phyloP scores from a whole-genome alignment of 2,888 invertebrate species.

The Erebia palarica region DNA sequence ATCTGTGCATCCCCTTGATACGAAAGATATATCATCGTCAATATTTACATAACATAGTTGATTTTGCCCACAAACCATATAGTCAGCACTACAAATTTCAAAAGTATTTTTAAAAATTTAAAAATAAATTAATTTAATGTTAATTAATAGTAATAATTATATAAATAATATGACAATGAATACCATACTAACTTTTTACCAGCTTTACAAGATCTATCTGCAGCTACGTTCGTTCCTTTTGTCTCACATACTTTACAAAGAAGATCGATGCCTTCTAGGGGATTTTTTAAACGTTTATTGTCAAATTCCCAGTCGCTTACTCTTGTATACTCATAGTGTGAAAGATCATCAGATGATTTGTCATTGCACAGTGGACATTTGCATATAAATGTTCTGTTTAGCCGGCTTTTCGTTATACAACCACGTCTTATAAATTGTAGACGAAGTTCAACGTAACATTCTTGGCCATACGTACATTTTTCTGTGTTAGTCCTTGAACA shows the following conservation, averaged over 20 bases:
- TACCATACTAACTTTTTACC: slow-evolving; percentile 55
- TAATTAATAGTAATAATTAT: too few species aligned
- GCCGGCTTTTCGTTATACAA: slow-evolving; percentile 52
- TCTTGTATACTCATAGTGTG: slow-evolving; percentile 57
- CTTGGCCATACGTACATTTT: slow-evolving; percentile 52
- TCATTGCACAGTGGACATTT: slow-evolving; percentile 71
- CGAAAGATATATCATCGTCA: slow-evolving; percentile 50
- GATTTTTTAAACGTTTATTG: slow-evolving; percentile 54
- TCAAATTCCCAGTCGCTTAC: slow-evolving; percentile 64
- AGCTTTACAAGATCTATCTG: slow-evolving; percentile 53
- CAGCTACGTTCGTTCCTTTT: slow-evolving; percentile 48
- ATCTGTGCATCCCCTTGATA: slow-evolving; percentile 61
- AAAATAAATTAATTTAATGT: background rate
- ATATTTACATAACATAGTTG: slow-evolving; percentile 63
- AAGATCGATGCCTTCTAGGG: slow-evolving; percentile 49
- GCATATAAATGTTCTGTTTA: slow-evolving; percentile 65
- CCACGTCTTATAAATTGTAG: slow-evolving; percentile 63
- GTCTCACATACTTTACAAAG: slow-evolving; percentile 65
- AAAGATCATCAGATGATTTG: slow-evolving; percentile 55
- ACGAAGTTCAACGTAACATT: slow-evolving; percentile 62
- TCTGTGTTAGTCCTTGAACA: slow-evolving; percentile 24
- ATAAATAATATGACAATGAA: background rate
- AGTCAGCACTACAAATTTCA: slow-evolving; percentile 55
- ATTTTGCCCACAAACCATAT: slow-evolving; percentile 53
- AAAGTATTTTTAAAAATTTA: slow-evolving; percentile 1